Base-by-base conservation (phyloP, 2,888 invertebrate genomes). In the Polydrusus cervinus region DNA sequence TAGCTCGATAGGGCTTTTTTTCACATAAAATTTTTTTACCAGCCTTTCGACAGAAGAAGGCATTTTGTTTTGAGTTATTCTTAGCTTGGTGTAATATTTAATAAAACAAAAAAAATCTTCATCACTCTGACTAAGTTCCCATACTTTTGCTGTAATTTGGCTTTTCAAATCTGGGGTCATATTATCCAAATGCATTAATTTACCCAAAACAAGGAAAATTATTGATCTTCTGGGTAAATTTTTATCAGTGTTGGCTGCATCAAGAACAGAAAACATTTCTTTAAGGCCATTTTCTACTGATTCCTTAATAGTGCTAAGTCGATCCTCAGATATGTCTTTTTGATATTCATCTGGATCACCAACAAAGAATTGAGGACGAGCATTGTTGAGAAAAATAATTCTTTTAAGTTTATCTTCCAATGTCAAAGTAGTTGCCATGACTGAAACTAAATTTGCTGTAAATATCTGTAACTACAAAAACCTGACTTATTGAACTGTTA, bases 11-110 rank as follows among this genome's bases (percentile, higher is more conserved):
- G 93, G 90, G 13, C 90, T 88, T 84, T 91, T 91, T 2, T 86
- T 87, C 18, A 86, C 83, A 83, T 94, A 95, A 93, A 93, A 95
- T 7, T 89, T 87, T 66, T 87, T 87, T 18, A 94, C 88, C 70
- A 90, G 89, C 78, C 89, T 91, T 78, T 92, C 89, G 88, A 93
- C 78, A n/a, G 80, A 77, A 34, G 80, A 80, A 16, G 81, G 77
- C n/a, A 84, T 62, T 64, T 73, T 75, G 43, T 60, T 60, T 55
- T 69, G 3, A 1, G 1, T 51, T 18, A 9, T 30, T 14, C 64
- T 75, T 9, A 14, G 14, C 49, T 60, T 11, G 5, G 83, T 82
- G 79, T 61, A 82, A 68, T 80, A 84, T 78, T 83, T 83, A 34
- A 85, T 80, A 75, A 86, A 87, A 60, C 79, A 79, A 75, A 83